Evolutionary conservation across 2,113 vertebrate species (phyloP).

Genomic region (Gorilla gorilla): DNA sequence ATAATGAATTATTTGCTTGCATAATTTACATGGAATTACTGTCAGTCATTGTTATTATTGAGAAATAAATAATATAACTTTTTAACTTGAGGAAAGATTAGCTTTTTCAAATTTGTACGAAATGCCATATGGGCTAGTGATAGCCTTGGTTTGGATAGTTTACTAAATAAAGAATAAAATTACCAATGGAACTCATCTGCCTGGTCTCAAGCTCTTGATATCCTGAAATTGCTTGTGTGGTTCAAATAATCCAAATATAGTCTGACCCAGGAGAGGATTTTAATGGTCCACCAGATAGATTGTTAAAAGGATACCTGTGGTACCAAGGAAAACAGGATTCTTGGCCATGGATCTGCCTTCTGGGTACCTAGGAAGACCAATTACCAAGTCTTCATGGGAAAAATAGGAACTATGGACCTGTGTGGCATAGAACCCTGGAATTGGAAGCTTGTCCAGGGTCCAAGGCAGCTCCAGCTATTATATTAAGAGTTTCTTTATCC

Average conservation of each 20-base stretch:
- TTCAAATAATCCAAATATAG: not conserved
- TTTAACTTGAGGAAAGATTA: not conserved
- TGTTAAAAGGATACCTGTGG: not conserved
- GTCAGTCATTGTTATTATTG: not conserved
- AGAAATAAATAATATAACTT: constrained; percentile 9
- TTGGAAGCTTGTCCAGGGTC: not conserved
- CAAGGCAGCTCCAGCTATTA: too few relatives aligned
- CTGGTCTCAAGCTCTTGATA: not conserved
- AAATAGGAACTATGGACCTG: not conserved
- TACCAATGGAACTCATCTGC: not conserved
- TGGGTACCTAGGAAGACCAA: not conserved
- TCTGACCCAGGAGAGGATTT: not conserved
- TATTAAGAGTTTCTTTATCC: too few relatives aligned
- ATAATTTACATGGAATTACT: not conserved
- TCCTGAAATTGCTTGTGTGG: not conserved
- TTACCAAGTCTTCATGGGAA: not conserved
- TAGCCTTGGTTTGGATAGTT: not conserved
- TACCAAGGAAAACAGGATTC: not conserved
- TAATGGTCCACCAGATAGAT: not conserved
- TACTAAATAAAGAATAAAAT: not conserved
- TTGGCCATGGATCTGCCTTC: not conserved
- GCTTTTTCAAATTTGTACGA: not conserved
- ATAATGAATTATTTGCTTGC: not conserved
- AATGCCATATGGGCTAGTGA: not conserved
- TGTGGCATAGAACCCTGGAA: accelerated